Base-by-base conservation (phyloP, 2,113 vertebrate species). In the Sula dactylatra region DNA sequence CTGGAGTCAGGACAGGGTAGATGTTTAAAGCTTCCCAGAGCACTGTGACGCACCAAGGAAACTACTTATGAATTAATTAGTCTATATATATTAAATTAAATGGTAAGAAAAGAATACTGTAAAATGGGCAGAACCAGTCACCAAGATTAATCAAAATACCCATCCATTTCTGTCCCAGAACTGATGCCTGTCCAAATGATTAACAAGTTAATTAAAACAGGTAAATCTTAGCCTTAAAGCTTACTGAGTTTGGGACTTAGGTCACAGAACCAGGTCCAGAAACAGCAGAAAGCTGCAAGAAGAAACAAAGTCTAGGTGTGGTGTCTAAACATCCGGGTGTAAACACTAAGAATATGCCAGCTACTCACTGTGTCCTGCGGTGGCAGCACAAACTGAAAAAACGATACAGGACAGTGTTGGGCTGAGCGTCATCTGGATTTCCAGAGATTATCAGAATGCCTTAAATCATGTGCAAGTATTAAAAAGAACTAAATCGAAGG, bases 361-460 rank as follows among this genome's bases (percentile, higher is more conserved):
- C 61, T 88, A 74, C 42, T 70, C 69, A 24, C n/a, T 22, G 12
- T 18, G 44, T 52, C 38, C 59, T 8, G 5, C 21, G n/a, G 55
- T 69, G 54, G 74, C 58, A 85, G 19, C 7, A 29, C n/a, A 64
- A 92, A 86, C 50, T 73, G 65, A 80, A 78, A 47, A 81, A 86
- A 54, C 1, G 0, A 40, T 29, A 36, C 3, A 34, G 29, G 13
- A 25, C 24, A 52, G 13, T 5, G 17, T 11, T 11, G 19, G 34
- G 36, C 24, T 73, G 56, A 67, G n/a, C 84, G 26, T 44, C 40
- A 86, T 19, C 45, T 14, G n/a, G 58, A 74, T 80, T 94, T 92
- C 32, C 76, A 82, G 58, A 88, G 12, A 76, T 44, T 29, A 73
- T 34, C 9, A 73, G 49, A 83, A 89, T 12, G 36, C 27, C 17